These are phyloP conservation scores for Allobates femoralis DNA, from an alignment of 2,797 vertebrate species.

Conservation along the genomic window DNA sequence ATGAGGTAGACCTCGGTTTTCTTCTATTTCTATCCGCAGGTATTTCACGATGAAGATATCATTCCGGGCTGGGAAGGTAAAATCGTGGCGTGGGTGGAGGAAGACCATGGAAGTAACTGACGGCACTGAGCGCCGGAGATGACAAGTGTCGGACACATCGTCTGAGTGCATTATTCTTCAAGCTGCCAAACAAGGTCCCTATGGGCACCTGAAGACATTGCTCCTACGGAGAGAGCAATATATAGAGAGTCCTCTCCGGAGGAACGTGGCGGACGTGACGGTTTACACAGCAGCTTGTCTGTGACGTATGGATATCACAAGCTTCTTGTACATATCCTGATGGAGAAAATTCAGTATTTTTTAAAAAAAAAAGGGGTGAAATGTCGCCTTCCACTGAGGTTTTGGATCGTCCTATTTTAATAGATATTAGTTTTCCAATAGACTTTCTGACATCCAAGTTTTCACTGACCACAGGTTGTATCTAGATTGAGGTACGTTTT, in stretches of 20 bases:
- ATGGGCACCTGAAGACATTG: constrained; percentile 42
- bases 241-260: neutral
- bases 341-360: constrained; percentile 53
- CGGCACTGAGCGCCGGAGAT: constrained; percentile 49
- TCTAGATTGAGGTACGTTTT: neutral
- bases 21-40: constrained; percentile 74
- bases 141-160: constrained; percentile 68
- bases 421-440: neutral
- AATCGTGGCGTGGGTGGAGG: constrained; percentile 99
- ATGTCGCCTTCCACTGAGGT: neutral
- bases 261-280: neutral
- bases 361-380: neutral
- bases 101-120: constrained; percentile 91
- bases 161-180: constrained; percentile 64
- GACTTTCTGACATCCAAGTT: neutral
- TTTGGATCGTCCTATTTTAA: constrained; percentile 28
- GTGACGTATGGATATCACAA: constrained; percentile 19
- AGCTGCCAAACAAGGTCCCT: constrained; percentile 72
- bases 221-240: constrained; percentile 3
- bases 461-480: neutral
- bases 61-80: constrained; percentile 99
- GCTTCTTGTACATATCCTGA: constrained; percentile 39
- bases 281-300: constrained; percentile 17
- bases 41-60: constrained; percentile 93
- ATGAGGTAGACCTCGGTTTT: neutral